These are phyloP conservation scores for Drosophila sucinea DNA, from an alignment of 1,140 invertebrate genomes.

Conservation along the genomic window DNA sequence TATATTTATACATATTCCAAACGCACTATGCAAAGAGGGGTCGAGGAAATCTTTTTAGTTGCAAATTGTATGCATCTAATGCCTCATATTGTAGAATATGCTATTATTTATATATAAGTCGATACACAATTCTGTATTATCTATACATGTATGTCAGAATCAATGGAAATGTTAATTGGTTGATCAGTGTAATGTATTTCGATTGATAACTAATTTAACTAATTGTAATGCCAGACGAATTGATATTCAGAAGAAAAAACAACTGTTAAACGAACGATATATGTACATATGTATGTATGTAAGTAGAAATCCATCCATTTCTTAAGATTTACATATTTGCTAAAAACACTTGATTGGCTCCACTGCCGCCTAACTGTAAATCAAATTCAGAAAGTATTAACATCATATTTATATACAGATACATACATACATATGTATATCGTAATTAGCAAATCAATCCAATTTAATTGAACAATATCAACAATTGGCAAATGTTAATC, in stretches of 20 bases:
- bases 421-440: neutral
- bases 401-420: neutral
- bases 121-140: neutral
- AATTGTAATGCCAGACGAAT: too few relatives aligned
- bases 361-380: too few relatives aligned
- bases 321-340: neutral
- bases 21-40: conserved; percentile 47
- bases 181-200: too few relatives aligned
- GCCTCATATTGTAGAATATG: conserved; percentile 1
- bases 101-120: conserved; percentile 10
- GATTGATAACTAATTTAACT: too few relatives aligned
- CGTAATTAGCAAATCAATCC: neutral
- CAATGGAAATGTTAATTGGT: neutral
- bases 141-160: neutral
- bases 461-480: neutral
- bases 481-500: neutral
- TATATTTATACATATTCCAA: conserved; percentile 32
- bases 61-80: conserved; percentile 8
- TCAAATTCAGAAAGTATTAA: too few relatives aligned
- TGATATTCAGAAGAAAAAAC: neutral
- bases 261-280: too few relatives aligned
- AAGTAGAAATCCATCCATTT: neutral
- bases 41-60: conserved; percentile 24
- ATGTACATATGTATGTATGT: too few relatives aligned
- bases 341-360: too few relatives aligned